These are phyloP conservation scores for Drosophila anomelani DNA, from an alignment of 2,888 invertebrate genomes.

Conservation along the genomic window DNA sequence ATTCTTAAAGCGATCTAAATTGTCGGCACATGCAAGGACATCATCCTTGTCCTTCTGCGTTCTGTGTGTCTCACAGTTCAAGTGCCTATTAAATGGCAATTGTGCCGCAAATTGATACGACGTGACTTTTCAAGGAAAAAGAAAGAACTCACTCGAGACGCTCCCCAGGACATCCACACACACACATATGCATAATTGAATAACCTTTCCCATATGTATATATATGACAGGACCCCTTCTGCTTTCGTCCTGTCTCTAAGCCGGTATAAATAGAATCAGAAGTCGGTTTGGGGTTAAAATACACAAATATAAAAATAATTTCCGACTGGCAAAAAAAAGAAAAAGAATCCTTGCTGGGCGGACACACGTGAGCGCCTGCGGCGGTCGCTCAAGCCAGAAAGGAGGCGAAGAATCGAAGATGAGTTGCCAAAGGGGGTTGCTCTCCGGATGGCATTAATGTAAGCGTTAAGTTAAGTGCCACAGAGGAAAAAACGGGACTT, in stretches of 20 bases:
- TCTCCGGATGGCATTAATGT: background rate
- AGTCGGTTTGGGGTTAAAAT: slow-evolving; percentile 69
- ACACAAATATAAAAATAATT: slow-evolving; percentile 69
- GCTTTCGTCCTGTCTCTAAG: slow-evolving; percentile 3
- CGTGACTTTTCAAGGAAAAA: slow-evolving; percentile 77
- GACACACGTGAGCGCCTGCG: slow-evolving; percentile 70
- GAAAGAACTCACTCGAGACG: slow-evolving; percentile 71
- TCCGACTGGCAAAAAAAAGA: slow-evolving; percentile 49
- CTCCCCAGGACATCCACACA: slow-evolving; percentile 43
- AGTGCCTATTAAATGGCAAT: slow-evolving; percentile 81
- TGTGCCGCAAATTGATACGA: slow-evolving; percentile 79
- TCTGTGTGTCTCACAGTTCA: slow-evolving; percentile 49
- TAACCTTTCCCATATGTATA: slow-evolving; percentile 47
- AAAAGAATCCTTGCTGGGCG: slow-evolving; percentile 60
- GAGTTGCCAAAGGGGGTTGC: slow-evolving; percentile 7
- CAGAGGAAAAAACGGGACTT: background rate
- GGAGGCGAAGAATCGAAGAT: slow-evolving; percentile 26
- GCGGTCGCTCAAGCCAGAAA: slow-evolving; percentile 15
- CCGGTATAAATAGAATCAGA: slow-evolving; percentile 63
- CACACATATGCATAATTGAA: slow-evolving; percentile 67
- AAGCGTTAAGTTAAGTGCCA: slow-evolving; percentile 10
- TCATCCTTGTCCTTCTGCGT: slow-evolving; percentile 3
- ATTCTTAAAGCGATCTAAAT: slow-evolving; percentile 47
- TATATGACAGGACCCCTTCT: slow-evolving; percentile 17
- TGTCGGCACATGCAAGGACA: slow-evolving; percentile 57